Conservation (phyloP, 2,797 vertebrate genomes). For the Taeniopygia guttata region DNA sequence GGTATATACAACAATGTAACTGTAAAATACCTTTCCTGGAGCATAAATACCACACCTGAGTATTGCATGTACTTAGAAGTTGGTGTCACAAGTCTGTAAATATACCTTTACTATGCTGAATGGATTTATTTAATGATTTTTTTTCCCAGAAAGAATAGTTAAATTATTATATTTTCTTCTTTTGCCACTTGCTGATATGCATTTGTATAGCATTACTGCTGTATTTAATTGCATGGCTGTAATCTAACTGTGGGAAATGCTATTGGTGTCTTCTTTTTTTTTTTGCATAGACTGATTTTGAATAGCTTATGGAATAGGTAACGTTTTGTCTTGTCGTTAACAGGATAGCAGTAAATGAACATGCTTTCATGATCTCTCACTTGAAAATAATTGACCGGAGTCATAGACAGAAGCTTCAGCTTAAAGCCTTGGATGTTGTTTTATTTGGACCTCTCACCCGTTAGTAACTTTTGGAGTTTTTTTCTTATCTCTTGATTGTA, state of each 20-base stretch:
- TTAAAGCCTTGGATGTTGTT: slow-evolving; percentile 95
- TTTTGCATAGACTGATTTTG: background rate
- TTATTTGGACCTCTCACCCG: slow-evolving; percentile 93
- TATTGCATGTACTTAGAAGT: background rate
- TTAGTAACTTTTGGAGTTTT: slow-evolving; percentile 76
- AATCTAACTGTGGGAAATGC: background rate
- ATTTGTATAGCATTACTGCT: background rate
- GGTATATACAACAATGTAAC: background rate
- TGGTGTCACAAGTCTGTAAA: background rate
- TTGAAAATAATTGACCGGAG: slow-evolving; percentile 94
- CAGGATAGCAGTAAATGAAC: slow-evolving; percentile 96
- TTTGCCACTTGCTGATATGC: background rate
- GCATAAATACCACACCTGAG: background rate
- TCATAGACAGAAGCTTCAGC: slow-evolving; percentile 95
- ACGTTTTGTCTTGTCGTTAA: slow-evolving; percentile 34
- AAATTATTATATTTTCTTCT: background rate
- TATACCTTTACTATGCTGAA: background rate
- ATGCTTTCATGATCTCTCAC: slow-evolving; percentile 90
- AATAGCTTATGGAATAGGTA: background rate
- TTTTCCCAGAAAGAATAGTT: background rate
- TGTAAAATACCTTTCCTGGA: background rate
- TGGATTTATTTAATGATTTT: background rate
- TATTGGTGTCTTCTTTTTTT: background rate
- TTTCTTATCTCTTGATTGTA: background rate
- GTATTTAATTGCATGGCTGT: background rate